phyloP scores from a whole-genome alignment of 2,797 vertebrate genomes.

The Phoeniculus purpureus region DNA sequence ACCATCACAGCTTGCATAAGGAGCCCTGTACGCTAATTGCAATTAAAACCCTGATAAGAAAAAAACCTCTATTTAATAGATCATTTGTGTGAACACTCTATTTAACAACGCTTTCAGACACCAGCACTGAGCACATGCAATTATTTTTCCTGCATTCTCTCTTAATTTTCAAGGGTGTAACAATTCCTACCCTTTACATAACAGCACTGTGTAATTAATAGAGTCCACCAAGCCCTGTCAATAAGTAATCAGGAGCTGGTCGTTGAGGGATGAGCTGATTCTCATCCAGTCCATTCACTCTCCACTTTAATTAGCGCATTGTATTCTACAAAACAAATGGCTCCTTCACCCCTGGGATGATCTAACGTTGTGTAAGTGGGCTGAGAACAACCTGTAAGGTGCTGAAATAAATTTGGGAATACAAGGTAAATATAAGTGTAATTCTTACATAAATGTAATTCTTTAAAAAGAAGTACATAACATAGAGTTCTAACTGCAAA shows the following conservation, averaged over 20 bases:
- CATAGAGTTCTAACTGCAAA: background rate
- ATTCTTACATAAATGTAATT: background rate
- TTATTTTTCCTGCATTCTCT: constrained; percentile 35
- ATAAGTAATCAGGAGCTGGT: constrained; percentile 52
- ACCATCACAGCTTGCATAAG: background rate
- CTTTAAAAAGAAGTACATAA: background rate
- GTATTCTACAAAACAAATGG: constrained; percentile 42
- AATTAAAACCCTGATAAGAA: background rate
- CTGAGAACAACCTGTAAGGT: constrained; percentile 6
- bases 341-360: constrained; percentile 35
- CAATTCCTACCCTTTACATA: constrained; percentile 43
- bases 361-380: background rate
- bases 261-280: constrained; percentile 57
- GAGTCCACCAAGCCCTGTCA: constrained; percentile 39
- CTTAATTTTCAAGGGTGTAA: constrained; percentile 35
- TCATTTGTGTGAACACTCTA: constrained; percentile 15
- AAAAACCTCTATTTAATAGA: background rate
- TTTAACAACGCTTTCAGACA: constrained; percentile 14
- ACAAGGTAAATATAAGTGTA: background rate
- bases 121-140: background rate
- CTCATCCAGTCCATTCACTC: constrained; percentile 56
- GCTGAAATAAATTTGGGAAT: constrained; percentile 23
- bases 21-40: constrained; percentile 5
- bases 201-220: constrained; percentile 50
- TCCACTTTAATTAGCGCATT: constrained; percentile 57